Percentiles rank a stretch among this genome's conserved stretches.
Evolutionary conservation across 2,888 invertebrate species (phyloP).

Genomic region (Ophraella communa): DNA sequence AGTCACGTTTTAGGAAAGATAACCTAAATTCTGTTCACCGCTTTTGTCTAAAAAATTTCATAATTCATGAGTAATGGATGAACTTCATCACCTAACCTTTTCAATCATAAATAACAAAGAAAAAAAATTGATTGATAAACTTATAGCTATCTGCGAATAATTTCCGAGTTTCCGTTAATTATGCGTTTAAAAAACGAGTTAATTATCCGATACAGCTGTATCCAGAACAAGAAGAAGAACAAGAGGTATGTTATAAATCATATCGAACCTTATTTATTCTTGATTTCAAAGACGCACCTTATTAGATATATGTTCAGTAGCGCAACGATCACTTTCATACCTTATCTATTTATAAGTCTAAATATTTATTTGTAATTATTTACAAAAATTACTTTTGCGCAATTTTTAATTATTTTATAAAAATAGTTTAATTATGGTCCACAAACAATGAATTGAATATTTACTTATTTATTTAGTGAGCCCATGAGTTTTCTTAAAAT

Average conservation of each 20-base stretch:
- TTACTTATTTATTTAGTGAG: too few species aligned
- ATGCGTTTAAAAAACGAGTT: slow-evolving; percentile 17
- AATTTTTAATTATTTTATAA: too few species aligned
- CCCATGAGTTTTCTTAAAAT: too few species aligned
- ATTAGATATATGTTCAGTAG: slow-evolving; percentile 9
- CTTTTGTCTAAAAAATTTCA: neutral
- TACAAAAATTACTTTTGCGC: too few species aligned
- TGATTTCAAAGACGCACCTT: slow-evolving; percentile 18
- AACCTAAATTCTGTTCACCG: neutral
- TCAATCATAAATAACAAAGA: slow-evolving; percentile 16
- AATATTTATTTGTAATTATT: too few species aligned
- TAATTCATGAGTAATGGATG: neutral
- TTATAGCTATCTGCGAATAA: slow-evolving; percentile 14
- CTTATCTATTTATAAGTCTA: too few species aligned
- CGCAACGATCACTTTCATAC: neutral
- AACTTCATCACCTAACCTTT: slow-evolving; percentile 5
- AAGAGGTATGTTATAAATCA: slow-evolving; percentile 10
- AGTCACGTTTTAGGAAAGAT: neutral
- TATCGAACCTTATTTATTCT: slow-evolving; percentile 19
- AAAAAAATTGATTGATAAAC: slow-evolving; percentile 21
- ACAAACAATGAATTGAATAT: too few species aligned
- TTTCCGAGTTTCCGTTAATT: slow-evolving; percentile 23
- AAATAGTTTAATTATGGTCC: too few species aligned
- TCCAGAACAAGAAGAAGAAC: slow-evolving; percentile 1
- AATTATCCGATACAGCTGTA: slow-evolving; percentile 7